These are phyloP conservation scores for Pogona vitticeps DNA, from an alignment of 2,113 vertebrate species.

Conservation along the genomic window DNA sequence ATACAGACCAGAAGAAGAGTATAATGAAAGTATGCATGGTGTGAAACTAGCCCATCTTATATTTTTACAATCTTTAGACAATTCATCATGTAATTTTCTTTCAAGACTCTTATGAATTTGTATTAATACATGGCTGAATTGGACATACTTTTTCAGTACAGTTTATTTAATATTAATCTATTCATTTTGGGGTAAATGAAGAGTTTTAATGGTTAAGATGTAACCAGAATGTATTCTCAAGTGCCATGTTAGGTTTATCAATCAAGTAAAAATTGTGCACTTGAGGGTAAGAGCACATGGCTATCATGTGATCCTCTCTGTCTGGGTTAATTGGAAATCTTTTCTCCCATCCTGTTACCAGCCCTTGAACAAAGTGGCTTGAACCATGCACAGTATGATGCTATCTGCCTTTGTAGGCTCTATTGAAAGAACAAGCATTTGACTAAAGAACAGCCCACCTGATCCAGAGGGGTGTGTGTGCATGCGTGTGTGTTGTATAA, in stretches of 20 bases:
- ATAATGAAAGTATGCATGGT: conserved; percentile 33
- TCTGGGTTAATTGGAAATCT: conserved; percentile 63
- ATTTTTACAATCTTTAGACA: conserved; percentile 53
- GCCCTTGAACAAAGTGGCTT: conserved; percentile 67
- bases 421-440: conserved; percentile 52
- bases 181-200: conserved; percentile 70
- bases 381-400: conserved; percentile 51
- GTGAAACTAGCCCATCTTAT: conserved; percentile 37
- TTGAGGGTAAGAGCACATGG: conserved; percentile 58
- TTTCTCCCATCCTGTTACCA: conserved; percentile 64
- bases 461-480: background rate
- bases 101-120: conserved; percentile 55
- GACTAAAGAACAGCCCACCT: conserved; percentile 41
- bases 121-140: conserved; percentile 59
- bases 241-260: conserved; percentile 71
- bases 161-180: conserved; percentile 67
- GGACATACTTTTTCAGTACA: conserved; percentile 50
- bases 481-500: background rate
- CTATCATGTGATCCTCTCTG: conserved; percentile 61
- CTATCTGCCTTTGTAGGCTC: conserved; percentile 45
- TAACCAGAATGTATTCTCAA: conserved; percentile 67
- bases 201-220: conserved; percentile 60
- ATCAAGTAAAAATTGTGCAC: conserved; percentile 71
- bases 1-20: conserved; percentile 26
- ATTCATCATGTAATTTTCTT: conserved; percentile 58